phyloP scores from a whole-genome alignment of 1,140 invertebrate genomes.

The Cecropterus lyciades region DNA sequence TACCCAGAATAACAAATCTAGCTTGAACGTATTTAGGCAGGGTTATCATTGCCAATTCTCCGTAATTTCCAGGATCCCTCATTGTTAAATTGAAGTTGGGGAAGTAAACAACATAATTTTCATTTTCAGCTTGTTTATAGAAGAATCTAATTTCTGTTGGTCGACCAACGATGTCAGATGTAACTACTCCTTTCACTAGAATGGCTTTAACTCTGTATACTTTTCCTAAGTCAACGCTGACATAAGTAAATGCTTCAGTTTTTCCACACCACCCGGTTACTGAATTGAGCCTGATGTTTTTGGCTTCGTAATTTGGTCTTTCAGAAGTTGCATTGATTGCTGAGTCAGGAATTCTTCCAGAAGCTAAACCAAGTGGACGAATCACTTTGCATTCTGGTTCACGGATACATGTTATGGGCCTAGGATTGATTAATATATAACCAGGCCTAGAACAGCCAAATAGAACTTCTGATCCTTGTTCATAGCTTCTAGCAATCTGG shows the following conservation, averaged over 20 bases:
- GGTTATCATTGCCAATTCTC: conserved; percentile 97
- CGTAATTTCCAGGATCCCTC: conserved; percentile 94
- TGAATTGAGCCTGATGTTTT: conserved; percentile 95
- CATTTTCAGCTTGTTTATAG: conserved; percentile 96
- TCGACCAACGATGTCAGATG: conserved; percentile 96
- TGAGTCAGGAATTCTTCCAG: conserved; percentile 96
- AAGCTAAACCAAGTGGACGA: conserved; percentile 95
- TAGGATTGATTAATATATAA: conserved; percentile 95
- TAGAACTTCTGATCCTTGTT: conserved; percentile 95
- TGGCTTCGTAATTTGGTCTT: conserved; percentile 95
- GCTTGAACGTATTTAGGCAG: conserved; percentile 96
- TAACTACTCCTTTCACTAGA: conserved; percentile 96
- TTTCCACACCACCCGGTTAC: conserved; percentile 98
- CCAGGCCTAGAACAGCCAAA: conserved; percentile 96
- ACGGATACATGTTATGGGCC: conserved; percentile 95
- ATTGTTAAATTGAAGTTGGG: conserved; percentile 97
- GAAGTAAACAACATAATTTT: conserved; percentile 98
- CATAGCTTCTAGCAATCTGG: conserved; percentile 95
- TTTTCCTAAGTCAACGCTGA: conserved; percentile 96
- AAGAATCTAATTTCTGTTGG: conserved; percentile 98
- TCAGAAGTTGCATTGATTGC: conserved; percentile 98
- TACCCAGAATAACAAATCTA: conserved; percentile 95
- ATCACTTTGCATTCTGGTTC: conserved; percentile 98
- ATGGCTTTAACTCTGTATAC: conserved; percentile 96
- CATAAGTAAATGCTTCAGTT: conserved; percentile 97